Conservation (phyloP, 2,113 vertebrate species). For the Xiphophorus maculatus region DNA sequence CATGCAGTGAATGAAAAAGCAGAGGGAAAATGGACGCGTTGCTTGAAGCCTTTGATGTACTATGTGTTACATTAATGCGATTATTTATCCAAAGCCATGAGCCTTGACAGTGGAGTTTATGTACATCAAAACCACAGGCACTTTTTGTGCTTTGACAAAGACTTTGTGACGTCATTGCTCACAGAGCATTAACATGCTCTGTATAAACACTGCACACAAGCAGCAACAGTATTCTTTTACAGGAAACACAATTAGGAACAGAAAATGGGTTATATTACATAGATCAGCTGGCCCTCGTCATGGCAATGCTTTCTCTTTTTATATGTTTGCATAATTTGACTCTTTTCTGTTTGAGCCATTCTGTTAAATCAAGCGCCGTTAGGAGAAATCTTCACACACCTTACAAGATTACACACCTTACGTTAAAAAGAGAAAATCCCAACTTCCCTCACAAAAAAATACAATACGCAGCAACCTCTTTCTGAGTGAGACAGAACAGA, state of each 20-base stretch:
- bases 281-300: conserved; percentile 8
- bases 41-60: conserved; percentile 38
- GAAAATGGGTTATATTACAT: conserved; percentile 12
- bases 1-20: conserved; percentile 21
- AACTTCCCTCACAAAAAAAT: not conserved
- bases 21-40: conserved; percentile 6
- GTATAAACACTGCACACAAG: not conserved
- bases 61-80: conserved; percentile 48
- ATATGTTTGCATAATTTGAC: not conserved
- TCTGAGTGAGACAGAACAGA: not conserved
- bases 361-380: not conserved
- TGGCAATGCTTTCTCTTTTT: not conserved
- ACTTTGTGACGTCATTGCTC: conserved; percentile 7
- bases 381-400: not conserved
- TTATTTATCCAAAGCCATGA: conserved; percentile 52
- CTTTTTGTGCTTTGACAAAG: conserved; percentile 13
- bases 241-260: conserved; percentile 4
- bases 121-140: conserved; percentile 38
- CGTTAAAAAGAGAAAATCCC: not conserved
- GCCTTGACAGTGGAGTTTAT: conserved; percentile 35
- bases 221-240: not conserved
- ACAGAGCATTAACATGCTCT: not conserved
- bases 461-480: not conserved
- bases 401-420: not conserved
- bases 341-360: not conserved